Evolutionary conservation across 2,888 invertebrate genomes (phyloP), one percentile per base, ranked within the genome.

Genomic region (Phyllotreta striolata): DNA sequence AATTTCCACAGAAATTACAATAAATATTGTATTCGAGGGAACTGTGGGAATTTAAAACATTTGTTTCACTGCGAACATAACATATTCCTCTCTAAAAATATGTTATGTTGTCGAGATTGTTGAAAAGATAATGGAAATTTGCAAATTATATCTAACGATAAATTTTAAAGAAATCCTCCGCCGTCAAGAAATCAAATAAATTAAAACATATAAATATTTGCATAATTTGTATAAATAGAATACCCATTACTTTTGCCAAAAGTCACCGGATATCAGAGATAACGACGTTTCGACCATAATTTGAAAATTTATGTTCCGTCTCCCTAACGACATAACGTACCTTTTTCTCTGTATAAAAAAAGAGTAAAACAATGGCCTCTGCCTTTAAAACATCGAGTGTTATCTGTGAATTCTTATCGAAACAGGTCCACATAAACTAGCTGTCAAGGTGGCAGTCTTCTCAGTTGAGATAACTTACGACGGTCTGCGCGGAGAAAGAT

Each of bases 341-440:
- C 9, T 47, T 47, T 47, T 47, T 14, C 34, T 14, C 9, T 24
- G 47, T 7, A 35, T 10, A 34, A 37, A 56, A 49, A 63, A 61
- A 63, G 68, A 68, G 76, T 78, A 79, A 79, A 80, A 80, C 80
- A 80, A 81, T 80, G 77, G 76, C 71, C 72, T 73, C 66, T 75
- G 76, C 71, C 73, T 73, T 68, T 75, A 75, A 78, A 79, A 77
- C 79, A 79, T 79, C 78, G 73, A 74, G 76, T 74, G 79, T 79
- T 80, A 81, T 81, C 81, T 79, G 73, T 69, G 73, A 78, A 80
- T 81, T 77, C 81, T 79, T 74, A 81, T 81, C 81, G 77, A 74
- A 75, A 78, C 77, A 74, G 79, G 77, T 76, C 76, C 78, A 76
- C 79, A 79, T 80, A 80, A 80, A 80, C 78, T 78, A 76, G 76